phyloP scores from a whole-genome alignment of 2,888 invertebrate species.

The Lissonota sp. region DNA sequence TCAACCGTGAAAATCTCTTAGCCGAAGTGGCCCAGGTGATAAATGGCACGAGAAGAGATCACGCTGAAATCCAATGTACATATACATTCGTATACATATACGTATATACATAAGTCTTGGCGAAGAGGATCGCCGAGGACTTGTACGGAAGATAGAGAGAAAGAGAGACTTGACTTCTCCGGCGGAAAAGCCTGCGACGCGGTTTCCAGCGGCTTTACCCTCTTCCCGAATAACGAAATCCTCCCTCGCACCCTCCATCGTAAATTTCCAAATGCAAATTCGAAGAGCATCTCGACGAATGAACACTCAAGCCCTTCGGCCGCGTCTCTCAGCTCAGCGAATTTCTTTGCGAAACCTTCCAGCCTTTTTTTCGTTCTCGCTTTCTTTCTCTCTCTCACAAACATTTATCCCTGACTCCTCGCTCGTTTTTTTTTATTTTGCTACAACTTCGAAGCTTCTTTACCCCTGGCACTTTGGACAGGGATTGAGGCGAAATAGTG shows the following conservation, averaged over 20 bases:
- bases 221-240: conserved; percentile 19
- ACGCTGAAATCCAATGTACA: conserved; percentile 6
- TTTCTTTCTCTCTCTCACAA: neutral
- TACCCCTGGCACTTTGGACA: neutral
- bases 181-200: conserved; percentile 48
- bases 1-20: conserved; percentile 60
- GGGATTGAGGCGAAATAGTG: conserved; percentile 45
- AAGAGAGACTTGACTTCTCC: conserved; percentile 40
- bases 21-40: conserved; percentile 55
- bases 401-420: too few relatives aligned
- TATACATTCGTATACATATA: conserved; percentile 1
- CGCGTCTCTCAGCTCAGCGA: conserved; percentile 49
- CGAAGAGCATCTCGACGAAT: conserved; percentile 55
- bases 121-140: conserved; percentile 43
- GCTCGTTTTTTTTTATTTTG: neutral
- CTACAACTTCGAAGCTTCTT: neutral
- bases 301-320: conserved; percentile 57
- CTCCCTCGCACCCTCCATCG: conserved; percentile 34
- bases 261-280: conserved; percentile 63
- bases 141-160: conserved; percentile 28
- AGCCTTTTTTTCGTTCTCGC: conserved; percentile 13
- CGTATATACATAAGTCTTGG: conserved; percentile 23
- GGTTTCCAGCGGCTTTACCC: conserved; percentile 44
- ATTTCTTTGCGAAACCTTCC: conserved; percentile 26
- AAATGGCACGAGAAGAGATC: conserved; percentile 47